Percentiles rank a stretch among this genome's conserved stretches.
These are phyloP conservation scores for Malurus leucopterus DNA, from an alignment of 2,797 vertebrate species.

Conservation along the genomic window DNA sequence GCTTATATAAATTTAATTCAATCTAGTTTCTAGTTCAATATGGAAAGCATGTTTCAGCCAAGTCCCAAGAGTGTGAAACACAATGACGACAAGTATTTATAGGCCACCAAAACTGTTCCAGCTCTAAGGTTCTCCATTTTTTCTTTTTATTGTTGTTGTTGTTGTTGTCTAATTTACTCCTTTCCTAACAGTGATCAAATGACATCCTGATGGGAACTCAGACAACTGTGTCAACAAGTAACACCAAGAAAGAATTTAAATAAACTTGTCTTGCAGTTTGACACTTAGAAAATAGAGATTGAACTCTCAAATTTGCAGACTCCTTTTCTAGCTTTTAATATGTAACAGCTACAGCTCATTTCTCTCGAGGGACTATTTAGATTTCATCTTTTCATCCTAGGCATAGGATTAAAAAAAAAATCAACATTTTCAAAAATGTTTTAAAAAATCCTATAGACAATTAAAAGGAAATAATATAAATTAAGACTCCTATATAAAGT, in stretches of 20 bases:
- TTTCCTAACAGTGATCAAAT: conserved; percentile 9
- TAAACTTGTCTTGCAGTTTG: conserved; percentile 23
- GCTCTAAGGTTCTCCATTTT: not conserved
- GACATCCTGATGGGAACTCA: conserved; percentile 7
- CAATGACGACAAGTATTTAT: conserved; percentile 10
- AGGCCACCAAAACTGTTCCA: conserved; percentile 23
- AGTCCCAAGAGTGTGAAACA: not conserved
- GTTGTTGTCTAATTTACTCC: conserved; percentile 24
- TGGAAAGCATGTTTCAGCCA: conserved; percentile 22
- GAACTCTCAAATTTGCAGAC: not conserved
- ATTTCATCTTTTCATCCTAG: not conserved
- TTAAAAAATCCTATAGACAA: not conserved
- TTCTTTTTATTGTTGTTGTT: not conserved
- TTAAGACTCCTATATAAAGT: not conserved
- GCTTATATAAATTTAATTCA: conserved; percentile 1
- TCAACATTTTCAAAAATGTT: not conserved
- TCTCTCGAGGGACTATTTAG: not conserved
- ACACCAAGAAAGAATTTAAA: conserved; percentile 36
- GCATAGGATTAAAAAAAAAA: not conserved
- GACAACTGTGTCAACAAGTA: conserved; percentile 48
- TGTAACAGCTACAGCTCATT: not conserved
- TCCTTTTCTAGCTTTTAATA: not conserved
- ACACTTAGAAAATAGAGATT: conserved; percentile 21
- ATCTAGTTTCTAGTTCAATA: not conserved
- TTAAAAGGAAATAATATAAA: not conserved